These are phyloP conservation scores for Conistra vaccinii DNA, from an alignment of 2,888 invertebrate species.

Conservation along the genomic window DNA sequence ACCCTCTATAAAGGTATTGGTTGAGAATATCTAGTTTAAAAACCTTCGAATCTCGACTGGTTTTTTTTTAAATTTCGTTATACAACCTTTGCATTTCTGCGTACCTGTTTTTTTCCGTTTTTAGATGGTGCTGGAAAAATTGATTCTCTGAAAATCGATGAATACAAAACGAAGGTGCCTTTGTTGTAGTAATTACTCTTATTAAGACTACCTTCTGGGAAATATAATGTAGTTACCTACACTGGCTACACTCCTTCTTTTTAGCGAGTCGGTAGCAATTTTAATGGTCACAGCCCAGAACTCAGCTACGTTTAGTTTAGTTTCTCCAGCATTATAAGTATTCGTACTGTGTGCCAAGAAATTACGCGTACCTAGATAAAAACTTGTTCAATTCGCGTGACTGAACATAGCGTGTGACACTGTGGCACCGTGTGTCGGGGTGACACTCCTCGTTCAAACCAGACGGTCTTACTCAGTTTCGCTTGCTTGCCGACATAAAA, in stretches of 20 bases:
- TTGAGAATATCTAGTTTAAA: slow-evolving; percentile 41
- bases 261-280: neutral
- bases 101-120: neutral
- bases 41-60: slow-evolving; percentile 18
- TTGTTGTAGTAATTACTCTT: neutral
- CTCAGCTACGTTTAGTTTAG: neutral
- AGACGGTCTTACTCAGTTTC: slow-evolving; percentile 44
- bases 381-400: slow-evolving; percentile 55
- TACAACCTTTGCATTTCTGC: neutral
- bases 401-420: slow-evolving; percentile 46
- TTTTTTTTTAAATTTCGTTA: slow-evolving; percentile 33
- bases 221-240: neutral
- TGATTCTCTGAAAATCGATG: neutral
- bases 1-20: slow-evolving; percentile 40
- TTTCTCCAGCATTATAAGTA: neutral
- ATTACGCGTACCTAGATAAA: slow-evolving; percentile 30
- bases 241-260: neutral
- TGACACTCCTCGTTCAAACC: slow-evolving; percentile 26
- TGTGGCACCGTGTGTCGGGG: slow-evolving; percentile 15
- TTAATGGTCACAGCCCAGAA: neutral
- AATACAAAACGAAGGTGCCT: neutral
- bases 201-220: neutral
- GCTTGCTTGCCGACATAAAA: slow-evolving; percentile 2
- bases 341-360: slow-evolving; percentile 14
- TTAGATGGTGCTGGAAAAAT: slow-evolving; percentile 1